Base-by-base conservation (phyloP, 1,140 invertebrate genomes). In the Dinoponera quadriceps region DNA sequence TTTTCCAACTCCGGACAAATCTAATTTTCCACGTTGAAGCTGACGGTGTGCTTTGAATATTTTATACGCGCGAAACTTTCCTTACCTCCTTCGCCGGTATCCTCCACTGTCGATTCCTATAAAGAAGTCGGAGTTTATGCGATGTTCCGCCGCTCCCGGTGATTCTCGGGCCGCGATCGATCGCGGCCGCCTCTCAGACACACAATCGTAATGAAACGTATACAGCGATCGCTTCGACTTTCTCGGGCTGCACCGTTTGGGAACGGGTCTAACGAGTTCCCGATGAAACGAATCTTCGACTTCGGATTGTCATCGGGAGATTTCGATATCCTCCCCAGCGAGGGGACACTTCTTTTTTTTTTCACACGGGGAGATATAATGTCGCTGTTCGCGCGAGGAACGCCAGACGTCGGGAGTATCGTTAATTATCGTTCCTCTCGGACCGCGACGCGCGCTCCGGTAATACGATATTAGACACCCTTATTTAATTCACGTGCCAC, bases 1-100 rank as follows among this genome's bases (percentile, higher is more conserved):
- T 88, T 89, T 84, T 88, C 88, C 84, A 89, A 89, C 86, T 88
- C 66, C 63, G 82, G 72, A 80, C 87, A 88, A 88, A 89, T 89
- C 88, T 89, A 89, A 89, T 89, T 89, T 88, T 80, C 83, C 73
- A 80, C 38, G 54, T 72, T 38, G 83, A 69, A 75, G 72, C 77
- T 73, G 84, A 84, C 81, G 75, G 75, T 85, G 68, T 73, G 88
- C 69, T 66, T 81, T 88, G 88, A 89, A 89, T 89, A 89, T 89
- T 89, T 89, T 88, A 89, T 86, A 83, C 54, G 66, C 51, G 25
- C 48, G 60, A 62, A 85, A 88, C 78, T 88, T 83, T 65, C 25
- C 63, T 78, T 85, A 44, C 69, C 54, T 33, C 63, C 54, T 27
- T 60, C 29, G 51, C 66, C 48, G 63, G 59, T 44, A 83, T 83